These are phyloP conservation scores for Orientallactaga bullata DNA, from an alignment of 2,113 vertebrate species.

Conservation along the genomic window DNA sequence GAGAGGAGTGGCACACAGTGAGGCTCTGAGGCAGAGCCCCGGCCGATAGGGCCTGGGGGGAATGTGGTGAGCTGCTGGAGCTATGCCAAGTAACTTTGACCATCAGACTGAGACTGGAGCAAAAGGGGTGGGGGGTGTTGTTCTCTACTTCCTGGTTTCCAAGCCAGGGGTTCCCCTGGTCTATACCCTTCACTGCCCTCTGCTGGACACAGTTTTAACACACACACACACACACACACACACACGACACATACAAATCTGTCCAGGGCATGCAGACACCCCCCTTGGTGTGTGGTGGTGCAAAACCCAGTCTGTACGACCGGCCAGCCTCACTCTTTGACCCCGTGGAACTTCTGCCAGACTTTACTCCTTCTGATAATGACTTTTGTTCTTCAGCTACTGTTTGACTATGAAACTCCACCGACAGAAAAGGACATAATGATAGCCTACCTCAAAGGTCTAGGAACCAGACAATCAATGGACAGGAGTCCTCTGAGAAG, in stretches of 20 bases:
- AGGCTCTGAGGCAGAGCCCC: no score
- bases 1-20: neutral
- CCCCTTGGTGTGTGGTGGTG: neutral
- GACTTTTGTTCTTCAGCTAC: neutral
- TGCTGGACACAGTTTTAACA: conserved; percentile 3
- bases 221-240: no score
- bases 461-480: no score
- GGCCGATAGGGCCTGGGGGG: neutral
- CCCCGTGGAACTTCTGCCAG: neutral
- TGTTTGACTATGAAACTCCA: neutral
- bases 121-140: neutral
- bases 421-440: neutral
- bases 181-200: conserved; percentile 50
- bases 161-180: neutral
- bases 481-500: neutral
- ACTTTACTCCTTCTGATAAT: neutral
- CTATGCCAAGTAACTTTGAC: neutral
- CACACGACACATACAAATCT: neutral
- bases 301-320: neutral
- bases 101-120: neutral
- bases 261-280: neutral
- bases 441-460: neutral
- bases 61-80: neutral
- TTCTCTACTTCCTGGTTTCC: neutral
- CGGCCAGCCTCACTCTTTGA: neutral